Conservation (phyloP, 2,888 invertebrate species). For the Lepidochrysops patricia region DNA sequence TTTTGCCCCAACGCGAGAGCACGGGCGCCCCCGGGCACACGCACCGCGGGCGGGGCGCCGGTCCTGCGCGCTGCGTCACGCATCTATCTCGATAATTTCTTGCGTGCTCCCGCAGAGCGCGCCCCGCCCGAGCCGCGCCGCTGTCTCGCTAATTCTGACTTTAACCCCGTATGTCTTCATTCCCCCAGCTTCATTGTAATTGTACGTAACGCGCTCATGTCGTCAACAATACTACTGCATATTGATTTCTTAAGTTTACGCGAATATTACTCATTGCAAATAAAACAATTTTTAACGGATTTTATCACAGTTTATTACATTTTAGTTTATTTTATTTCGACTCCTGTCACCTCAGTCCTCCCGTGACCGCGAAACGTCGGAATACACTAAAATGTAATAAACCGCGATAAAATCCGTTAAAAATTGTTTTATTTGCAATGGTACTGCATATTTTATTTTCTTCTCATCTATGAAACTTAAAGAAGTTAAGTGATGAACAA, state of each 20-base stretch:
- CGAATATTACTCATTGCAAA: no score
- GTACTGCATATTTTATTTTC: background rate
- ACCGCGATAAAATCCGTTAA: no score
- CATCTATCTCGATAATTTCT: conserved; percentile 63
- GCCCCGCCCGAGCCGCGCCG: conserved; percentile 34
- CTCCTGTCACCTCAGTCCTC: no score
- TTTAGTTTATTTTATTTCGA: no score
- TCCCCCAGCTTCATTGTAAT: background rate
- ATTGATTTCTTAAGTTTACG: no score
- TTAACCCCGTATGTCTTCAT: conserved; percentile 13
- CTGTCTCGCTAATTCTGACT: conserved; percentile 36
- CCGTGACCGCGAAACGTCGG: no score
- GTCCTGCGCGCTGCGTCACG: conserved; percentile 73
- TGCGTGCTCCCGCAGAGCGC: conserved; percentile 64
- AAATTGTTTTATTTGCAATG: no score
- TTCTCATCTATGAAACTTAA: background rate
- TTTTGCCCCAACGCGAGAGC: conserved; percentile 36
- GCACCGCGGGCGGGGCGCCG: conserved; percentile 49
- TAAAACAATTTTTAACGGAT: no score
- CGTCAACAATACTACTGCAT: background rate
- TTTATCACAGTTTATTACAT: no score
- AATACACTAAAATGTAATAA: no score
- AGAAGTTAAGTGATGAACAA: background rate
- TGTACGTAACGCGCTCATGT: background rate
- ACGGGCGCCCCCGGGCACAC: conserved; percentile 40